Evolutionary conservation across 2,888 invertebrate genomes (phyloP), one percentile per base, ranked within the genome.

Genomic region (Cheilosia vulpina): DNA sequence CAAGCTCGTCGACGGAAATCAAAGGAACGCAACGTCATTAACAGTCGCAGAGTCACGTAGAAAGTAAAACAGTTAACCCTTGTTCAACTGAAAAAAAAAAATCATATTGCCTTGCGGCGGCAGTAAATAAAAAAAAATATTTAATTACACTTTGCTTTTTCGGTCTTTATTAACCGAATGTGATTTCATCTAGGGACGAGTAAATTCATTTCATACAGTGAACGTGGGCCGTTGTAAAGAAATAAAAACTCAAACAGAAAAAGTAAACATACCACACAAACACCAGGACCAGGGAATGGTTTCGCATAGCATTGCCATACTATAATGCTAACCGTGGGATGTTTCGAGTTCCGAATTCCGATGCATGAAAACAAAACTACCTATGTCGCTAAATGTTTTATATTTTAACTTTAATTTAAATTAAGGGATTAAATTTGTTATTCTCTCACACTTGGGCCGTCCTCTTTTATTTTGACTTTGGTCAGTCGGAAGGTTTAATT

Each of bases 131-230:
- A 31, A 38, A 38, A 65, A 84, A 71, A 76, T 65, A 71, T 75
- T 84, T 80, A 80, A 84, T 84, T 80, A 80, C 53, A 66, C 38
- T 69, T 17, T 47, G 69, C 62, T 69, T 78, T 75, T 65, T 38
- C 38, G 58, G 34, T 65, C 79, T 80, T 80, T 84, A 84, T 80
- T 75, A 84, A 84, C 84, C 75, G 38, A 84, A 80, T 80, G 69
- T 79, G 69, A 80, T 84, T 80, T 76, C 53, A 79, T 79, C 79
- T 47, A 55, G 53, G 41, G 57, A 63, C 55, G 41, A 47, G 53
- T 66, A 47, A 63, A 69, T 57, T 34, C 53, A 60, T 52, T 68
- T 60, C 21, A 43, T 13, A 2, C 19, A 6, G 34, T 1, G 19
- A 50, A 45, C 19, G 7, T 15, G 45, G 41, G 38, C 41, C 31